Evolutionary conservation across 2,797 vertebrate genomes (phyloP).

Genomic region (Apodemus agrarius): DNA sequence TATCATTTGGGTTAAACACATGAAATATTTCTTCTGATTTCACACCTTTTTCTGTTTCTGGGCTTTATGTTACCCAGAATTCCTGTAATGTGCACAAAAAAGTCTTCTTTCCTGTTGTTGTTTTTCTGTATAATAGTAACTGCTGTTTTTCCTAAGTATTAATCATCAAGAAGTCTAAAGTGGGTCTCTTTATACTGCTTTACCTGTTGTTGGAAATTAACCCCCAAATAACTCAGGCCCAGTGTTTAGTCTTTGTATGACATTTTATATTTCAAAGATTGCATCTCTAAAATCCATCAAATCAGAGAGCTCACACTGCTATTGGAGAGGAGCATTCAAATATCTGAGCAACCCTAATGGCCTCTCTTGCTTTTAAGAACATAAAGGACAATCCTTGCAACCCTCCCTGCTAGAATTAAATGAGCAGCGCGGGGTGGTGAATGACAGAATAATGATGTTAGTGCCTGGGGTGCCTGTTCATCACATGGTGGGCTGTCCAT

Average conservation of each 20-base stretch:
- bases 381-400: background rate
- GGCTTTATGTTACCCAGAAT: background rate
- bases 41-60: background rate
- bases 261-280: slow-evolving; percentile 52
- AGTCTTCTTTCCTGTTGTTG: background rate
- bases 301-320: background rate
- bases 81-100: background rate
- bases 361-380: slow-evolving; percentile 49
- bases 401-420: slow-evolving; percentile 10
- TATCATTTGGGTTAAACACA: background rate
- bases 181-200: slow-evolving; percentile 22
- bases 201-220: background rate
- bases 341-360: background rate
- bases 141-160: slow-evolving; percentile 38
- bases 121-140: background rate
- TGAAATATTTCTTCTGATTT: slow-evolving; percentile 8
- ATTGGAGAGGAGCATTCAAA: slow-evolving; percentile 30
- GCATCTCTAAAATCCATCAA: slow-evolving; percentile 60
- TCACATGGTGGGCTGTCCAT: background rate
- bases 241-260: slow-evolving; percentile 40
- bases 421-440: background rate
- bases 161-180: slow-evolving; percentile 23
- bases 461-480: background rate
- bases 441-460: background rate
- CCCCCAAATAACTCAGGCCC: background rate